Conservation (phyloP, 2,888 invertebrate genomes). For the Ormyrus rosae region DNA sequence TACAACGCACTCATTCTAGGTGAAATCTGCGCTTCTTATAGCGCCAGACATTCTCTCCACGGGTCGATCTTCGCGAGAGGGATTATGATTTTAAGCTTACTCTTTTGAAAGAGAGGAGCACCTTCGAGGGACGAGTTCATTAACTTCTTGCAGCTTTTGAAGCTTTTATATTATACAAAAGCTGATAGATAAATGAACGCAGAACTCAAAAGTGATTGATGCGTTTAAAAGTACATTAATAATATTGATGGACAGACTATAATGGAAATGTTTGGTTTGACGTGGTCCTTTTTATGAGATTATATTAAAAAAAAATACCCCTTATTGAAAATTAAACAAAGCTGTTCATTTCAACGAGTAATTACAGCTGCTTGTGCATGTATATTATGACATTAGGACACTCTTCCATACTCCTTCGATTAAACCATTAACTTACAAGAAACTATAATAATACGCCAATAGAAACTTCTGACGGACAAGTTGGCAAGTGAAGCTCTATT, state of each 20-base stretch:
- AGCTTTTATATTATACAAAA: conserved; percentile 10
- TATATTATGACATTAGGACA: not conserved
- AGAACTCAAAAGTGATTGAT: conserved; percentile 12
- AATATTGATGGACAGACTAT: too few species aligned
- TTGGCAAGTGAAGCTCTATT: conserved; percentile 54
- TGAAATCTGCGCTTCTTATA: too few species aligned
- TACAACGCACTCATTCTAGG: too few species aligned
- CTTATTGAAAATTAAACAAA: too few species aligned
- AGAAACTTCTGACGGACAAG: conserved; percentile 44
- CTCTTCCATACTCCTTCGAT: conserved; percentile 31
- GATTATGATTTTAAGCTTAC: not conserved
- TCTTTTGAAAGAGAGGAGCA: conserved; percentile 5
- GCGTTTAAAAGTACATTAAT: conserved; percentile 13
- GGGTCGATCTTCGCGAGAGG: conserved; percentile 14
- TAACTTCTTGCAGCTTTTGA: not conserved
- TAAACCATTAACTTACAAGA: conserved; percentile 48
- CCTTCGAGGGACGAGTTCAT: conserved; percentile 31
- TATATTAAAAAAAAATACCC: too few species aligned
- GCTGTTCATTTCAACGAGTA: too few species aligned
- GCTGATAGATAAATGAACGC: conserved; percentile 11
- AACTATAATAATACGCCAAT: conserved; percentile 56
- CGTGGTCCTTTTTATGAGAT: too few species aligned
- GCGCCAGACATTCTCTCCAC: not conserved
- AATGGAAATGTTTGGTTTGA: too few species aligned
- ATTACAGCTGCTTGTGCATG: not conserved